A percentile compares a stretch with the other conserved stretches of the same genome.
Evolutionary conservation across 2,797 vertebrate species (phyloP).

Genomic region (Catharus ustulatus): DNA sequence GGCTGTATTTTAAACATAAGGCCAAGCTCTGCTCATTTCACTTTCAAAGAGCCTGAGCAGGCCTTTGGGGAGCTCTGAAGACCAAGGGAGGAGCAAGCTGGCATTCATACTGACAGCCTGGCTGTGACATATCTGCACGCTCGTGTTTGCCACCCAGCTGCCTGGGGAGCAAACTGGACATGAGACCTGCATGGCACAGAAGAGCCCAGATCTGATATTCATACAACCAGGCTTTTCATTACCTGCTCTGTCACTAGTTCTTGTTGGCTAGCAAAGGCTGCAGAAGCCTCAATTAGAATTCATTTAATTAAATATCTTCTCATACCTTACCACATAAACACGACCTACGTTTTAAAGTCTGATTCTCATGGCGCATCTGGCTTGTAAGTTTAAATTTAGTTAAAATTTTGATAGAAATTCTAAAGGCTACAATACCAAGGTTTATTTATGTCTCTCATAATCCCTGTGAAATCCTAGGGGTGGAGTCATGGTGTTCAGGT

Average conservation of each 20-base stretch:
- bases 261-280: background rate
- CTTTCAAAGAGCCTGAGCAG: background rate
- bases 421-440: background rate
- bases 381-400: background rate
- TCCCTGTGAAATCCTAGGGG: conserved; percentile 23
- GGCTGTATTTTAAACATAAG: background rate
- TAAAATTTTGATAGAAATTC: background rate
- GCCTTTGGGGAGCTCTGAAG: background rate
- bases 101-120: background rate
- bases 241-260: background rate
- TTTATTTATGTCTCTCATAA: conserved; percentile 49
- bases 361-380: background rate
- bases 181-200: background rate
- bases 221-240: background rate
- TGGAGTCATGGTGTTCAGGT: conserved; percentile 43
- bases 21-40: background rate
- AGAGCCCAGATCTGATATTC: background rate
- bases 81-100: background rate
- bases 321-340: background rate
- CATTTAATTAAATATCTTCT: background rate
- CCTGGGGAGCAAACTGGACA: background rate
- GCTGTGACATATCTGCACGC: background rate
- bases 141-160: background rate
- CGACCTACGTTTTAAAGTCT: background rate
- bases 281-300: background rate